Base-by-base conservation (phyloP, 1,140 invertebrate species). In the Plutomurus gul region DNA sequence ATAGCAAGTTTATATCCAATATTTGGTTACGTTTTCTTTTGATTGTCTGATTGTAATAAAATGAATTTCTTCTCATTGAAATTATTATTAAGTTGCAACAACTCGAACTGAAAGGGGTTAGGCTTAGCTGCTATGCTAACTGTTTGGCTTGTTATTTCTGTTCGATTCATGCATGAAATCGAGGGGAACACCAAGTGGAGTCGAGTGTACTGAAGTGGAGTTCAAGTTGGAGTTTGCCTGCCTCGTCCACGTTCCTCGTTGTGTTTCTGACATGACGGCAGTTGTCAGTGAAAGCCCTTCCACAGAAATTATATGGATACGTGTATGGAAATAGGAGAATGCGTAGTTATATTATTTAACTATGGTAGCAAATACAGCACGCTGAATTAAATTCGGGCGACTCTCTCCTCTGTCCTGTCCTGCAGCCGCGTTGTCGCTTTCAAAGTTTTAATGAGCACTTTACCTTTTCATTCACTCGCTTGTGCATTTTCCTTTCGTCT, bases 121-220 rank as follows among this genome's bases (percentile, higher is more conserved):
- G n/a, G 56, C 11, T 65, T 65, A n/a, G 56, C n/a, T n/a, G n/a
- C n/a, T 27, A 65, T 65, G 30, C 27, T 65, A 30, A 65, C 56
- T 25, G 56, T 30, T 65, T 72, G 70, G 36, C 73, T 75, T 75
- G 73, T 75, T 75, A 75, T 75, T 75, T 75, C 47, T 47, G 73
- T 75, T 49, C 30, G 73, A 75, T n/a, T 46, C 25, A 75, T 30
- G 73, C 73, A 75, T 75, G 73, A 75, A 75, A 75, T 75, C 47
- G 73, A 75, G 47, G 40, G 47, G 73, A 51, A 40, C n/a, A n/a
- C 36, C 70, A 72, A 72, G 70, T 72, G 70, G 70, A 72, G 70
- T 72, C 36, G 70, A 72, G 70, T 72, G 70, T 37, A 72, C 40
- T 72, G 33, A 72, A 72, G 70, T 72, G 36, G 16, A 72, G 56